Evolutionary conservation across 2,797 vertebrate genomes (phyloP), one percentile per base, ranked within the genome.

Genomic region (Telmatherina bonti): DNA sequence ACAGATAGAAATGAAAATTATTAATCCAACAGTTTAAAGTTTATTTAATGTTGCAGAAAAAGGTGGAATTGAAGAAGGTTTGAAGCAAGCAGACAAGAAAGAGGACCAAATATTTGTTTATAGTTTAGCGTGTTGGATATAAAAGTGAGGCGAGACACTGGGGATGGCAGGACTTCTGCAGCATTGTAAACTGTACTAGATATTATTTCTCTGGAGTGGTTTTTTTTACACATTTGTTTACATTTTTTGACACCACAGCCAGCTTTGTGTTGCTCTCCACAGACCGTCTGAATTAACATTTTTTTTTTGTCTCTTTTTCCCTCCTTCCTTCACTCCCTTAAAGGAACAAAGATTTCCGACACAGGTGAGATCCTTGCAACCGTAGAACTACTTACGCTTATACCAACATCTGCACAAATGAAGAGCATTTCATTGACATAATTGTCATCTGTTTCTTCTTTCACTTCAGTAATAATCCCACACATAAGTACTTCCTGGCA

Each of bases 311-410:
- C 67, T 81, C 63, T 2, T 66, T 56, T 70, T 51, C 38, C 64
- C 65, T 72, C 75, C 79, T 13, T 4, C 43, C 3, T 66, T 51
- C 54, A 66, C 52, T 41, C 66, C 63, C 75, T 76, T 79, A 93
- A 95, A 99, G 98, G 95, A 99, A 99, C 95, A 99, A 99, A 95
- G 98, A 99, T 93, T 99, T 99, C 95, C 96, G 98, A 95, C 97
- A 99, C 96, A 99, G 98, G 97, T 99, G 94, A 97, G 96, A 81
- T 33, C 52, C 20, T 74, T 61, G 29, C 6, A 7, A 33, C 1
- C 1, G 64, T 24, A 74, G 57, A 36, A 33, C 54, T 79, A 62
- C 1, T 24, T 20, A 3, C 41, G 10, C 29, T 55, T 38, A 62
- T 56, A 58, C 3, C 11, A 62, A 38, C 10, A 78, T 66, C n/a